A percentile compares a stretch with the other conserved stretches of the same genome.
Conservation (phyloP, 1,140 invertebrate genomes). For the Neodiprion lecontei region DNA sequence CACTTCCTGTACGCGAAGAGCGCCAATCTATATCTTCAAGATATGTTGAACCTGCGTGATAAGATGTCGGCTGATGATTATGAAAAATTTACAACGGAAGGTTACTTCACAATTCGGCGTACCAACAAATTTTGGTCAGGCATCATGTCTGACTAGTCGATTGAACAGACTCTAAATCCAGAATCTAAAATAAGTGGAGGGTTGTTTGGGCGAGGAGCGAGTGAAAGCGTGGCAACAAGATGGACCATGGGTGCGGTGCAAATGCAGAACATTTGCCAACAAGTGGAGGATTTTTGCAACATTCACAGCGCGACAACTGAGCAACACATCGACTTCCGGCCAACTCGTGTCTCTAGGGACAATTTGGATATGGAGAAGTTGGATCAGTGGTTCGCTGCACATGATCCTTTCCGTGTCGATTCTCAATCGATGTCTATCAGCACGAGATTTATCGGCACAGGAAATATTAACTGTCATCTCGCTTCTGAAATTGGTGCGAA, state of each 20-base stretch:
- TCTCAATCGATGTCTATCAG: constrained; percentile 44
- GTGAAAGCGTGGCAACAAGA: constrained; percentile 30
- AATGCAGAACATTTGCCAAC: constrained; percentile 35
- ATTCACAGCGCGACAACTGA: constrained; percentile 45
- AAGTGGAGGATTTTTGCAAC: constrained; percentile 41
- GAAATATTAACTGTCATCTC: constrained; percentile 52
- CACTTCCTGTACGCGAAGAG: constrained; percentile 60
- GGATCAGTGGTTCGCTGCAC: constrained; percentile 43
- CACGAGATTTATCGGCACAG: constrained; percentile 49
- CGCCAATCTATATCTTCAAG: constrained; percentile 52
- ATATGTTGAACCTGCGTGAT: constrained; percentile 47
- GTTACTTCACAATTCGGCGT: constrained; percentile 46
- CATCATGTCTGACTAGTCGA: constrained; percentile 50
- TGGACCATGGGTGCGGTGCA: constrained; percentile 28
- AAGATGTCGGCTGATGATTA: constrained; percentile 44
- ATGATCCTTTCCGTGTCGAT: constrained; percentile 45
- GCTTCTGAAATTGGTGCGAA: constrained; percentile 48
- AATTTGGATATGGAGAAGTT: constrained; percentile 44
- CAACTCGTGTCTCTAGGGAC: constrained; percentile 49
- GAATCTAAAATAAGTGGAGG: constrained; percentile 46
- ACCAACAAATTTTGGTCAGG: constrained; percentile 53
- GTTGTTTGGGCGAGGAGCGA: constrained; percentile 33
- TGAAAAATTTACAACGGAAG: constrained; percentile 43
- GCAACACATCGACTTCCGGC: constrained; percentile 54
- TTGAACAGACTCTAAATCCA: constrained; percentile 51